phyloP scores from a whole-genome alignment of 2,888 invertebrate genomes.

The Pilophorus perplexus region DNA sequence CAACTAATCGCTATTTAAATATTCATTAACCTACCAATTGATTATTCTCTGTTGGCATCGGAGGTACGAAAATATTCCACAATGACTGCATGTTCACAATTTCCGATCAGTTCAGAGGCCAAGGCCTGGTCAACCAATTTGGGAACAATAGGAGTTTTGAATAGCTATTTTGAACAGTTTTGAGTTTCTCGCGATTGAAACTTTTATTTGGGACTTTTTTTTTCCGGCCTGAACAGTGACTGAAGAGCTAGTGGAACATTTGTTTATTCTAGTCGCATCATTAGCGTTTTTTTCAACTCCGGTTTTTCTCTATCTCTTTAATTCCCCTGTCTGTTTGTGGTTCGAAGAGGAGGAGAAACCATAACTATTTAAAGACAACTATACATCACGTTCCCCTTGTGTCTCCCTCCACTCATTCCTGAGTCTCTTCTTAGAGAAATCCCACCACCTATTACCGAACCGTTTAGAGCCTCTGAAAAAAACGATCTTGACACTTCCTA shows the following conservation, averaged over 20 bases:
- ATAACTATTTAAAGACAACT: conserved; percentile 36
- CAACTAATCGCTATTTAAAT: too few species aligned
- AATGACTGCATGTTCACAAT: too few species aligned
- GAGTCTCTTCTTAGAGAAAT: conserved; percentile 1
- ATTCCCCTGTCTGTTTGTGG: conserved; percentile 3
- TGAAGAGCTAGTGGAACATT: conserved; percentile 6
- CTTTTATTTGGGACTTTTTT: not conserved
- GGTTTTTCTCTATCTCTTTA: not conserved
- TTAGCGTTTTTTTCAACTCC: not conserved
- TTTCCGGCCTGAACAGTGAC: not conserved
- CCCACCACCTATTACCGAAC: conserved; percentile 8
- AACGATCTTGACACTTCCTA: conserved; percentile 5
- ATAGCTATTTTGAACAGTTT: not conserved
- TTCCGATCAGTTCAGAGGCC: too few species aligned
- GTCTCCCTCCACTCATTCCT: not conserved
- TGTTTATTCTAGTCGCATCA: conserved; percentile 18
- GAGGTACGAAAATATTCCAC: too few species aligned
- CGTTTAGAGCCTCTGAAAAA: conserved; percentile 3
- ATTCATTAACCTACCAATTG: too few species aligned
- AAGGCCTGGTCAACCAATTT: too few species aligned
- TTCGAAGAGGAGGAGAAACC: not conserved
- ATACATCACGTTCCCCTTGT: conserved; percentile 8
- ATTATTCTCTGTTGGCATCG: too few species aligned
- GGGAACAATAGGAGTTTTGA: too few species aligned
- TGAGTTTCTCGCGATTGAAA: not conserved